Percentiles rank a stretch among this genome's conserved stretches.
Conservation (phyloP, 2,113 vertebrate genomes). For the Gasterosteus nipponicus region DNA sequence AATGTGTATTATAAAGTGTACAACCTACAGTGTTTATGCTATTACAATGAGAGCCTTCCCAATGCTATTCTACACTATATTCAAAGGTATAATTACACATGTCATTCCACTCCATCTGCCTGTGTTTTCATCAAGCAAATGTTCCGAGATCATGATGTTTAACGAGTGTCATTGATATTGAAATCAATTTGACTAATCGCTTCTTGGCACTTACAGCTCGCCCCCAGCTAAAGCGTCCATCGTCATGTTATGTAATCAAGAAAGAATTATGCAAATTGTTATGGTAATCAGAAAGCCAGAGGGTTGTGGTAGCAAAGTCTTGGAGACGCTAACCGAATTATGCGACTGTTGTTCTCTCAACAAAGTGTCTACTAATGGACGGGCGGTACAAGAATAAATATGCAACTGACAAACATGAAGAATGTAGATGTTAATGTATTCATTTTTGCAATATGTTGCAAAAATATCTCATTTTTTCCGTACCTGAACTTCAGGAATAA, state of each 20-base stretch:
- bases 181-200: constrained; percentile 57
- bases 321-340: constrained; percentile 58
- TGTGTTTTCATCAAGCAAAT: constrained; percentile 43
- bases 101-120: not conserved
- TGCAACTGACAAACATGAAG: constrained; percentile 32
- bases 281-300: constrained; percentile 61
- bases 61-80: not conserved
- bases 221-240: constrained; percentile 36
- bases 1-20: not conserved
- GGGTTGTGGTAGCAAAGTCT: constrained; percentile 43
- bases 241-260: constrained; percentile 61
- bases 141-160: constrained; percentile 37
- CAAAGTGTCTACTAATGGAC: constrained; percentile 52
- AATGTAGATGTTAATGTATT: constrained; percentile 20
- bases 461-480: not conserved
- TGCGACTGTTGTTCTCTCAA: constrained; percentile 52
- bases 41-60: constrained; percentile 2
- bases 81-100: constrained; percentile 13
- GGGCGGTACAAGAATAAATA: constrained; percentile 5
- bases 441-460: constrained; percentile 2
- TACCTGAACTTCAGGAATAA: not conserved
- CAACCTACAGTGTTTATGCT: constrained; percentile 23
- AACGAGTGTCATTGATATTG: constrained; percentile 53
- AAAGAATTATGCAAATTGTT: constrained; percentile 57
- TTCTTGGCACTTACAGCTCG: constrained; percentile 39